Conservation (phyloP, 2,797 vertebrate genomes). For the Hydrocynus forskahlii region DNA sequence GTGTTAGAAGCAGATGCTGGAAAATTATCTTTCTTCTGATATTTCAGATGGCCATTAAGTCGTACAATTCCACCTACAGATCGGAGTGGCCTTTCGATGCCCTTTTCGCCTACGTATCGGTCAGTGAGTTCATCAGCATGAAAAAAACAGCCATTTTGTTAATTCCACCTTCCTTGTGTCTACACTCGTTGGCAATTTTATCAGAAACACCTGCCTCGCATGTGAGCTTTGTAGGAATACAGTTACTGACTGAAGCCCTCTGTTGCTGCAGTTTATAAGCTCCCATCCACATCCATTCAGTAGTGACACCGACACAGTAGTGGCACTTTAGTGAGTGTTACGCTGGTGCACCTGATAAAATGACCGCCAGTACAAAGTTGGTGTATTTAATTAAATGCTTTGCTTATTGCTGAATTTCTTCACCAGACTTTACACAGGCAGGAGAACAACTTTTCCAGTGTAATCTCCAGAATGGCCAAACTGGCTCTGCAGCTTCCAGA, state of each 20-base stretch:
- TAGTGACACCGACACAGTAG: background rate
- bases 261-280: background rate
- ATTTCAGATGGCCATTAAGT: conserved; percentile 64
- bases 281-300: background rate
- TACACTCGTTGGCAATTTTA: background rate
- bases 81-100: conserved; percentile 69
- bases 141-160: background rate
- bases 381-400: background rate
- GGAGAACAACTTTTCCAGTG: conserved; percentile 12
- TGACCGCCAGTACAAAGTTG: too few species aligned
- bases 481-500: conserved; percentile 67
- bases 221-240: background rate
- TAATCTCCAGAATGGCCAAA: conserved; percentile 69
- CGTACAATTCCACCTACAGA: conserved; percentile 67
- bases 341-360: background rate
- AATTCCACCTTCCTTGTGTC: background rate
- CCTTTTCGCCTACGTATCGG: conserved; percentile 60
- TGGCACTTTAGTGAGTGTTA: background rate
- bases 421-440: conserved; percentile 10
- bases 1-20: background rate
- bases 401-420: background rate
- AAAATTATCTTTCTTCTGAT: background rate
- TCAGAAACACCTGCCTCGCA: background rate
- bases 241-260: background rate
- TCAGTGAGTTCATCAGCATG: conserved; percentile 47